These are phyloP conservation scores for Probaryconus sp. DNA, from an alignment of 1,140 invertebrate species.

Conservation along the genomic window DNA sequence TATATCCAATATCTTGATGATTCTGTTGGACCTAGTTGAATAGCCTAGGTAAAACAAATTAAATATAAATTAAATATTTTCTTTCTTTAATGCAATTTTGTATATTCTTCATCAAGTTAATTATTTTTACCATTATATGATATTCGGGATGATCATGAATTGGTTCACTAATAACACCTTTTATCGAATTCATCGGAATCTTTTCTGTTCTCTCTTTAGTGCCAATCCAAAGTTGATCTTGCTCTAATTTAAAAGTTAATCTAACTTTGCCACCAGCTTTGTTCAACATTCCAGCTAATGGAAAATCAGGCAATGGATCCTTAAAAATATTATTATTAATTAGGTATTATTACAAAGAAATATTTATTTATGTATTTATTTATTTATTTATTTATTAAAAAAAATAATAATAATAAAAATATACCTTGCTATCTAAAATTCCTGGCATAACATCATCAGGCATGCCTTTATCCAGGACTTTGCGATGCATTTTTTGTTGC, in stretches of 20 bases:
- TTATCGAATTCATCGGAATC: conserved; percentile 93
- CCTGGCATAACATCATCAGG: conserved; percentile 94
- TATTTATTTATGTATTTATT: no score
- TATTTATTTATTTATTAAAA: no score
- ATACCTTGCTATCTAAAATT: conserved; percentile 87
- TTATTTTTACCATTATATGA: conserved; percentile 96
- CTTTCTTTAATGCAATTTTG: neutral
- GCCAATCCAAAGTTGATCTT: conserved; percentile 95
- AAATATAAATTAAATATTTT: conserved; percentile 17
- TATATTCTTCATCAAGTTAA: no score
- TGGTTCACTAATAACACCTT: conserved; percentile 89
- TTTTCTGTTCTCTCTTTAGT: conserved; percentile 97
- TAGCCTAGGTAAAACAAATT: conserved; percentile 80
- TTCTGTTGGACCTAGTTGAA: conserved; percentile 92
- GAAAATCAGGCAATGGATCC: conserved; percentile 89
- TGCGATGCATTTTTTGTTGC: conserved; percentile 91
- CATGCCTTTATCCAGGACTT: conserved; percentile 93
- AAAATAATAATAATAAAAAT: conserved; percentile 1
- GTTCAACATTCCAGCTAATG: conserved; percentile 94
- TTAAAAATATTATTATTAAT: conserved; percentile 66
- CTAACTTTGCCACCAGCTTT: conserved; percentile 95
- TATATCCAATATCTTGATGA: conserved; percentile 95
- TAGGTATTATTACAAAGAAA: neutral
- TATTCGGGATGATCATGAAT: conserved; percentile 95
- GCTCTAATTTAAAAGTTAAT: conserved; percentile 94